phyloP scores from a whole-genome alignment of 2,888 invertebrate species.

The Callosobruchus maculatus region DNA sequence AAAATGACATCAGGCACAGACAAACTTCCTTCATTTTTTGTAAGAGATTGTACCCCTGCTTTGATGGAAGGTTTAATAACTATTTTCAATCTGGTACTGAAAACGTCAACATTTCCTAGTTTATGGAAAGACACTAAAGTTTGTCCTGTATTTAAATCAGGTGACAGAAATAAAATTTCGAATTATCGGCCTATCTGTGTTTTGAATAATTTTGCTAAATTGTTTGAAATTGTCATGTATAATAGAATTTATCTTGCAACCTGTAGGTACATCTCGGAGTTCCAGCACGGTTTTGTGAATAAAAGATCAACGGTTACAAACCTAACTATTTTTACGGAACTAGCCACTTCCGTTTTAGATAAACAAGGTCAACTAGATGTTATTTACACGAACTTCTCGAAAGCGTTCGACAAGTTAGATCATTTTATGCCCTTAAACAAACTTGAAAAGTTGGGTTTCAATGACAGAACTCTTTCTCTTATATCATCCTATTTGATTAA shows the following conservation, averaged over 20 bases:
- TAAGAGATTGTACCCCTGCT: slow-evolving; percentile 4
- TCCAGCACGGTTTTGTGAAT: slow-evolving; percentile 8
- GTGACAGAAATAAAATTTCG: neutral
- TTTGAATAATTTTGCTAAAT: too few species aligned
- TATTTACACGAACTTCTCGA: slow-evolving; percentile 1
- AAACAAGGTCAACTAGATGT: neutral
- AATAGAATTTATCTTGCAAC: too few species aligned
- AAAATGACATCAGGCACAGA: slow-evolving; percentile 9
- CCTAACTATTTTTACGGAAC: slow-evolving; percentile 4
- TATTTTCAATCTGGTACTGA: neutral
- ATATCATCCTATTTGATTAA: slow-evolving; percentile 5
- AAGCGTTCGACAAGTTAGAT: slow-evolving; percentile 4
- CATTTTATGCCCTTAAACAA: slow-evolving; percentile 3
- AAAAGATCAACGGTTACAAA: slow-evolving; percentile 5
- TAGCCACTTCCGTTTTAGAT: neutral
- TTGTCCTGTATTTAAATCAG: slow-evolving; percentile 4
- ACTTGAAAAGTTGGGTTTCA: slow-evolving; percentile 1
- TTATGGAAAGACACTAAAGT: slow-evolving; percentile 4
- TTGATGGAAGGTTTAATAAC: slow-evolving; percentile 2
- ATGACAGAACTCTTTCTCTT: neutral
- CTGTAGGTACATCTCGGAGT: too few species aligned
- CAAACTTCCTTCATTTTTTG: slow-evolving; percentile 9
- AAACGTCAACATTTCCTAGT: slow-evolving; percentile 3
- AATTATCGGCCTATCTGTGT: too few species aligned
- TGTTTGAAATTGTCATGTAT: too few species aligned